These are phyloP conservation scores for Cinclus mexicanus DNA, from an alignment of 2,113 vertebrate species.

Conservation along the genomic window DNA sequence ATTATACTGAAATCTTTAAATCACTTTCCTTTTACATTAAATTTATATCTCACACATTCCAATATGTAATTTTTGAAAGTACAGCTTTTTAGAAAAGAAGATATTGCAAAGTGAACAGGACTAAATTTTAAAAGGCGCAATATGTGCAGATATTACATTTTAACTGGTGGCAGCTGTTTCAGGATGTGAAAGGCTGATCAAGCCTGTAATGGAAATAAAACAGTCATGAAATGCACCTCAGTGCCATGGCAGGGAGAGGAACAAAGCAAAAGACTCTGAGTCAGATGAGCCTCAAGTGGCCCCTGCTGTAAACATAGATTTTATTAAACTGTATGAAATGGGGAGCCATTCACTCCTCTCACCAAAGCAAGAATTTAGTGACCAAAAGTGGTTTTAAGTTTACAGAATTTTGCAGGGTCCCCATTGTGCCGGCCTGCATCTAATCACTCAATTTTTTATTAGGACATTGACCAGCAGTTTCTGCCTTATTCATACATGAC, in stretches of 20 bases:
- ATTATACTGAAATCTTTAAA: slow-evolving; percentile 31
- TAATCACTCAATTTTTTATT: background rate
- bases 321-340: background rate
- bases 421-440: background rate
- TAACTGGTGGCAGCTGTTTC: background rate
- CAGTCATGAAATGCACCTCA: background rate
- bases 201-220: background rate
- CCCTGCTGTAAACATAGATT: background rate
- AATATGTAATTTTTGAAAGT: background rate
- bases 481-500: background rate
- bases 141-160: slow-evolving; percentile 21
- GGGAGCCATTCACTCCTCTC: background rate
- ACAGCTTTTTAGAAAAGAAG: background rate
- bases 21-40: background rate
- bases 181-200: background rate
- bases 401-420: background rate
- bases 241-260: background rate
- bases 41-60: background rate
- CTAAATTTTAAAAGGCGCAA: background rate
- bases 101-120: background rate
- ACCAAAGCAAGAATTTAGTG: background rate
- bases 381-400: background rate
- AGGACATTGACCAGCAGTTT: background rate
- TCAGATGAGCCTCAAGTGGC: background rate
- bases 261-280: background rate